phyloP scores from a whole-genome alignment of 1,140 invertebrate genomes.

The Scaptomyza graminum region DNA sequence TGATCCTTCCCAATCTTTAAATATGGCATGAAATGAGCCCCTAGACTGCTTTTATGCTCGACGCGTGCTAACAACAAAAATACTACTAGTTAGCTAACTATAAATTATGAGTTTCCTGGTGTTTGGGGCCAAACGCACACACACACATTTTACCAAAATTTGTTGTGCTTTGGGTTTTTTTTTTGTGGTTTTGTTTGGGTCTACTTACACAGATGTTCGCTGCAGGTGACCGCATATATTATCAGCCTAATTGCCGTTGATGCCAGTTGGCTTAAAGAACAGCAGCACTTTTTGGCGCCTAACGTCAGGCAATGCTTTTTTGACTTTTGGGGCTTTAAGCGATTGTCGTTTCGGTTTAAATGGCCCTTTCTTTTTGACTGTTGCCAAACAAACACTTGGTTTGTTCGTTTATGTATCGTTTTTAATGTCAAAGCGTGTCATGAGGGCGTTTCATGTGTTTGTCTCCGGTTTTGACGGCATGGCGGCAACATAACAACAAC shows the following conservation, averaged over 20 bases:
- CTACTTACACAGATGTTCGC: constrained; percentile 24
- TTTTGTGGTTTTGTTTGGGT: not conserved
- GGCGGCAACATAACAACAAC: constrained; percentile 11
- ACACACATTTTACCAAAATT: too few relatives aligned
- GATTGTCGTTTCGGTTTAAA: constrained; percentile 25
- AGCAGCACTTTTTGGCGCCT: constrained; percentile 12
- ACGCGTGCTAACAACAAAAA: constrained; percentile 18
- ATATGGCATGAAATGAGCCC: not conserved
- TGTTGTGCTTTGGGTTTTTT: not conserved
- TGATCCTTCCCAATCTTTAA: not conserved
- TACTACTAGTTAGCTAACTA: constrained; percentile 58
- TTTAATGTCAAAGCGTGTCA: constrained; percentile 65
- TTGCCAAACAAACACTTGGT: constrained; percentile 26
- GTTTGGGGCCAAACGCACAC: not conserved
- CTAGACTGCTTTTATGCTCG: constrained; percentile 14
- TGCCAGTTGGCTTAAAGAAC: constrained; percentile 35
- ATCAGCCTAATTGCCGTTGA: constrained; percentile 52
- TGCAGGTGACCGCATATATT: constrained; percentile 56
- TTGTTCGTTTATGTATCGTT: constrained; percentile 43
- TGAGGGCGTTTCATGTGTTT: constrained; percentile 37
- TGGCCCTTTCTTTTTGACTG: constrained; percentile 8
- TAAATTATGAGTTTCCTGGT: constrained; percentile 52
- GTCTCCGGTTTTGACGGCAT: constrained; percentile 21
- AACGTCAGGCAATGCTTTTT: constrained; percentile 31
- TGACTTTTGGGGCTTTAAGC: constrained; percentile 46